These are phyloP conservation scores for Excalfactoria chinensis DNA, from an alignment of 2,113 vertebrate species.

Conservation along the genomic window DNA sequence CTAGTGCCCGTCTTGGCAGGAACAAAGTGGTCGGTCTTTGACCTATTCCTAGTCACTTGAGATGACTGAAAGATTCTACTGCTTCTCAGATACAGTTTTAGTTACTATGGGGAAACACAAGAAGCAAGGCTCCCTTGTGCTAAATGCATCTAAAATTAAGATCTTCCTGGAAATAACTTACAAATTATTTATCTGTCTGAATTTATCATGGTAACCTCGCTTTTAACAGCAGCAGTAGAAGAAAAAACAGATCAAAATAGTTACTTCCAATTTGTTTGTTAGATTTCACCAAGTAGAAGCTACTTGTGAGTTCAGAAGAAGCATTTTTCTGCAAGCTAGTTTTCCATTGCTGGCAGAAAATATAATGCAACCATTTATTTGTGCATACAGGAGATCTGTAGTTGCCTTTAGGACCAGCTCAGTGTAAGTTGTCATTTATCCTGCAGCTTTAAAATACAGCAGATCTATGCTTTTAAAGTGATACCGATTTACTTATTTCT, in stretches of 20 bases:
- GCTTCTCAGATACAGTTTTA: neutral
- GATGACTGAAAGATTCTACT: neutral
- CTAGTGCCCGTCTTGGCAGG: neutral
- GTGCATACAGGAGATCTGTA: constrained; percentile 86
- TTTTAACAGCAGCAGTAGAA: neutral
- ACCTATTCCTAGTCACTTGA: neutral
- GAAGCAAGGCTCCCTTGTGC: neutral
- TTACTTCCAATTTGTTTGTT: neutral
- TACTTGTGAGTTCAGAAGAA: constrained; percentile 84
- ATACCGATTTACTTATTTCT: neutral
- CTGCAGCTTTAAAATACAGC: neutral
- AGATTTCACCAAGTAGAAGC: constrained; percentile 72
- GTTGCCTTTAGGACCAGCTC: constrained; percentile 84
- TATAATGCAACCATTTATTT: constrained; percentile 84
- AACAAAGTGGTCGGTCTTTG: neutral
- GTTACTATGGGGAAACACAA: neutral
- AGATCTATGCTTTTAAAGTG: neutral
- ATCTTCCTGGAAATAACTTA: neutral
- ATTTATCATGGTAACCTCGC: neutral
- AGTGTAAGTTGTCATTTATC: constrained; percentile 65
- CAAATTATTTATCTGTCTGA: neutral
- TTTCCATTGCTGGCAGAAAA: constrained; percentile 86
- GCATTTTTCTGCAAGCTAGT: constrained; percentile 87
- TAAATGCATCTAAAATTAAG: neutral
- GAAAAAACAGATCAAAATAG: neutral